Conservation (phyloP, 2,888 invertebrate species). For the Amiota minor region DNA sequence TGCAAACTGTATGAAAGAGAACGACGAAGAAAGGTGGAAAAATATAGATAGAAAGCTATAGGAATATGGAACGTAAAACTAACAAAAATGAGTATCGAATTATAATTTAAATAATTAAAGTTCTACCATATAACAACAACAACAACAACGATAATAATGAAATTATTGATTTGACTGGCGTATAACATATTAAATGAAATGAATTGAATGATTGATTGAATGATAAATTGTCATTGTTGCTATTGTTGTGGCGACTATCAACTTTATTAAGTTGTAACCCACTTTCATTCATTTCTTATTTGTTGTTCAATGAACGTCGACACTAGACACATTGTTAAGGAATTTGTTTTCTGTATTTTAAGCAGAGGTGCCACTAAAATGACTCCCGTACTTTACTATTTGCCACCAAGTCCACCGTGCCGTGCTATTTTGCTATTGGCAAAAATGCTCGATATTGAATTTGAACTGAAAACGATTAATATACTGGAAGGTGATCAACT, state of each 20-base stretch:
- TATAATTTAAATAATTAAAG: too few species aligned
- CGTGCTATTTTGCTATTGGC: conserved; percentile 77
- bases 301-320: conserved; percentile 54
- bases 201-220: neutral
- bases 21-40: too few species aligned
- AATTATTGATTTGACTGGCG: neutral
- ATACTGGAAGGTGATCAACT: conserved; percentile 77
- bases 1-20: too few species aligned
- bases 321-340: conserved; percentile 72
- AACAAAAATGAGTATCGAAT: too few species aligned
- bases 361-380: conserved; percentile 71
- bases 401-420: conserved; percentile 77
- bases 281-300: neutral
- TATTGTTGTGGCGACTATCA: too few species aligned
- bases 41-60: too few species aligned
- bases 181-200: neutral
- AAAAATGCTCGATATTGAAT: conserved; percentile 77
- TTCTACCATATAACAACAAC: too few species aligned
- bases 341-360: conserved; percentile 73
- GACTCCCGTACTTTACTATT: conserved; percentile 75
- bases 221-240: neutral
- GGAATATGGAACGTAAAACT: too few species aligned
- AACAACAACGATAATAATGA: neutral
- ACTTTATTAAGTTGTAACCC: too few species aligned
- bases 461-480: conserved; percentile 77